Percentiles rank a stretch among this genome's conserved stretches.
These are phyloP conservation scores for Acanthopleura granulata DNA, from an alignment of 2,888 invertebrate species.

Conservation along the genomic window DNA sequence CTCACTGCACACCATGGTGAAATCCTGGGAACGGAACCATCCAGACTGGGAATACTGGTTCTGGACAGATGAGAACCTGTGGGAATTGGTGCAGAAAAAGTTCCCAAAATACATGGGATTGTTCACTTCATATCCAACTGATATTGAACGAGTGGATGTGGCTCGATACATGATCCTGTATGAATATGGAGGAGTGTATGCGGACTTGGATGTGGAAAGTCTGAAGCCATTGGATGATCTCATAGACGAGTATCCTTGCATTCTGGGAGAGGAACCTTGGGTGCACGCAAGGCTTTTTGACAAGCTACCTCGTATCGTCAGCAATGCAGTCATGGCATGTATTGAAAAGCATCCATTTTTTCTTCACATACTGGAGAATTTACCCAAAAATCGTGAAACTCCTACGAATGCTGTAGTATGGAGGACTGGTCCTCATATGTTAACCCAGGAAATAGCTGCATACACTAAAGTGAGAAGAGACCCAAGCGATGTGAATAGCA, in stretches of 20 bases:
- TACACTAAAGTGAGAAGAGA: background rate
- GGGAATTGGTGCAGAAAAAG: constrained; percentile 12
- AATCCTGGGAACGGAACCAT: constrained; percentile 16
- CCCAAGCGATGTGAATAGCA: background rate
- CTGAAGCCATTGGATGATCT: constrained; percentile 7
- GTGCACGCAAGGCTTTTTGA: constrained; percentile 17
- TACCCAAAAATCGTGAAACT: background rate
- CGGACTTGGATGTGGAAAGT: constrained; percentile 18
- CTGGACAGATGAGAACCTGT: constrained; percentile 16
- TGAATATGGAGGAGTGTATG: constrained; percentile 20
- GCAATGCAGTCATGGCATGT: constrained; percentile 18
- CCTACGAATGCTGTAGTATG: background rate
- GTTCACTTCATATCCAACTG: constrained; percentile 6
- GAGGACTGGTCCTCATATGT: background rate
- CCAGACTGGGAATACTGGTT: constrained; percentile 22
- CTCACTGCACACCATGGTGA: background rate
- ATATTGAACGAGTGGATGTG: constrained; percentile 19
- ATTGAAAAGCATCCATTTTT: constrained; percentile 16
- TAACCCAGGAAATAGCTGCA: background rate
- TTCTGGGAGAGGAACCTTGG: constrained; percentile 16
- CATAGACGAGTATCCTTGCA: background rate
- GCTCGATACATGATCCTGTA: constrained; percentile 27
- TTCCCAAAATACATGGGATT: constrained; percentile 8
- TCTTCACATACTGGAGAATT: constrained; percentile 7
- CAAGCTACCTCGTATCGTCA: constrained; percentile 5